A percentile compares a stretch with the other conserved stretches of the same genome.
phyloP scores from a whole-genome alignment of 2,888 invertebrate genomes.

The Aplocera efformata region DNA sequence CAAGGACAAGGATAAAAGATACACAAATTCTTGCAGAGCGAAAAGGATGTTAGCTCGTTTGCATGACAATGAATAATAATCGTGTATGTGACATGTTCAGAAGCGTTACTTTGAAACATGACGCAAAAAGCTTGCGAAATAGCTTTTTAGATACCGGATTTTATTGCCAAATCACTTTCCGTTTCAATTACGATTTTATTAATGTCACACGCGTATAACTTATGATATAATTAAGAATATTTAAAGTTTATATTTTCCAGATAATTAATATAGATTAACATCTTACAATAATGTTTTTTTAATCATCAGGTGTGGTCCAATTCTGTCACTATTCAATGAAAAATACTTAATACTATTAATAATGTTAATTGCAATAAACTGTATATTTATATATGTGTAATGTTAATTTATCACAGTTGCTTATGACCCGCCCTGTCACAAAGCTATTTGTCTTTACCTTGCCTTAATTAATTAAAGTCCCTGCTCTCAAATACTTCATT shows the following conservation, averaged over 20 bases:
- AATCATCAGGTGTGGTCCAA: too few species aligned
- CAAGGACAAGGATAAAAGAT: slow-evolving; percentile 37
- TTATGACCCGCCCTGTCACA: slow-evolving; percentile 7
- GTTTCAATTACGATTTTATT: slow-evolving; percentile 9
- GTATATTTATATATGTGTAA: too few species aligned
- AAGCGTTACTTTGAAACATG: slow-evolving; percentile 37
- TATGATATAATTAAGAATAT: too few species aligned
- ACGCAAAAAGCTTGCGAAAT: slow-evolving; percentile 24
- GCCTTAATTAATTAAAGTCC: slow-evolving; percentile 12
- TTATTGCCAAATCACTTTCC: slow-evolving; percentile 13
- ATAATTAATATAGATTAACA: too few species aligned
- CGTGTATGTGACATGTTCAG: slow-evolving; percentile 44
- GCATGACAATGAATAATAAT: slow-evolving; percentile 50
- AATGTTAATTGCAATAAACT: too few species aligned
- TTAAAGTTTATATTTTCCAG: too few species aligned
- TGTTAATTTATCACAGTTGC: too few species aligned
- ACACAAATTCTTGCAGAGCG: slow-evolving; percentile 27
- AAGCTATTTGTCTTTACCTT: slow-evolving; percentile 17
- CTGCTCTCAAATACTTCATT: slow-evolving; percentile 24
- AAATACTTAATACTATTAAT: too few species aligned
- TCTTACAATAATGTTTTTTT: too few species aligned
- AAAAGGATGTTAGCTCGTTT: slow-evolving; percentile 41
- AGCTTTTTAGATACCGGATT: slow-evolving; percentile 19
- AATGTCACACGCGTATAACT: slow-evolving; percentile 2
- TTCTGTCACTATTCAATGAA: too few species aligned